phyloP scores from a whole-genome alignment of 2,113 vertebrate genomes.

The Glaucomys volans region DNA sequence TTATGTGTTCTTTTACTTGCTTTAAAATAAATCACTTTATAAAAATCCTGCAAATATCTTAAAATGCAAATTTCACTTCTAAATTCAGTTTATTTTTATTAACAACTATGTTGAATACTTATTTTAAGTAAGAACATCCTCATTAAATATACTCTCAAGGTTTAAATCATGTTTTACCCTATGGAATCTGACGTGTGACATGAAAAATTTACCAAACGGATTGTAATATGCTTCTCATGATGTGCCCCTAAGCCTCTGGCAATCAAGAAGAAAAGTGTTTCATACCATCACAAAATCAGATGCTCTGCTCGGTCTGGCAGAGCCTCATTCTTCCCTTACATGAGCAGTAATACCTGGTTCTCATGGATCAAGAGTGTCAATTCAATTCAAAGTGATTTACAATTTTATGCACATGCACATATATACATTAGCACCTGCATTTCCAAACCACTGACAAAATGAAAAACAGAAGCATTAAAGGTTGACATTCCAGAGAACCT shows the following conservation, averaged over 20 bases:
- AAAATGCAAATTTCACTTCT: not conserved
- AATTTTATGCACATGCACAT: not conserved
- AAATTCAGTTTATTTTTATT: not conserved
- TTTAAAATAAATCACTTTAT: conserved; percentile 9
- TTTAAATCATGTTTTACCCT: conserved; percentile 8
- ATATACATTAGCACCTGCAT: not conserved
- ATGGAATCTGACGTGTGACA: not conserved
- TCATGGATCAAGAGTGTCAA: not conserved
- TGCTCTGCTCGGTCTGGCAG: not conserved
- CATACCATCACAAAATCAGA: not conserved
- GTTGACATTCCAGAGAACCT: not conserved
- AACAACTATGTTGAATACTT: not conserved
- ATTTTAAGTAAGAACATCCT: not conserved
- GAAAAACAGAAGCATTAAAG: not conserved
- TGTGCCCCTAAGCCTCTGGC: not conserved
- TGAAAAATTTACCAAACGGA: not conserved
- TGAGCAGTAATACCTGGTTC: not conserved
- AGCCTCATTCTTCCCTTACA: not conserved
- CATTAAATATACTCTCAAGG: not conserved
- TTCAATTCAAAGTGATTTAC: conserved; percentile 12
- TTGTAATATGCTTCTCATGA: not conserved
- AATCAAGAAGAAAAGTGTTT: conserved; percentile 13
- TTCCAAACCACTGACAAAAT: not conserved
- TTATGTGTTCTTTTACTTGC: not conserved
- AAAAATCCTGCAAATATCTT: conserved; percentile 8